Percentiles rank a stretch among this genome's conserved stretches.
Conservation (phyloP, 2,113 vertebrate genomes). For the Gorsachius goisagi region DNA sequence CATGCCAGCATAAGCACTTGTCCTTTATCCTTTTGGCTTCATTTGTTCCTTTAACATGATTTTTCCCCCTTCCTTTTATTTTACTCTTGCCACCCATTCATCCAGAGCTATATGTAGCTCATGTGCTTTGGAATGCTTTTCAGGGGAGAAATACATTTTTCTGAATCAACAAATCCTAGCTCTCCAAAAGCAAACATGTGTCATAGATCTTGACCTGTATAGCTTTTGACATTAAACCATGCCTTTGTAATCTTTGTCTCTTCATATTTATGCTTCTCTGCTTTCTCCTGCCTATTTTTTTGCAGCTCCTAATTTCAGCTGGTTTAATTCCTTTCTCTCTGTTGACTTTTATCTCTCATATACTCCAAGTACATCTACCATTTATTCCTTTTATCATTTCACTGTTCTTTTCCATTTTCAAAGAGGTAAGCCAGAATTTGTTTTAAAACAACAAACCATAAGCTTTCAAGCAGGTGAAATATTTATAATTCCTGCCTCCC, state of each 20-base stretch:
- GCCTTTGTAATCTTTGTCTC: neutral
- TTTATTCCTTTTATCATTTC: slow-evolving; percentile 17
- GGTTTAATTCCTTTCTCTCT: neutral
- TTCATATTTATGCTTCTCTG: neutral
- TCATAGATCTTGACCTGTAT: neutral
- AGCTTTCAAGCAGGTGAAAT: slow-evolving; percentile 7
- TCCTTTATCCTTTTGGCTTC: neutral
- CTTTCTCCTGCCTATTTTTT: neutral
- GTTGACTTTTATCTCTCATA: neutral
- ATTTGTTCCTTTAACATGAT: neutral
- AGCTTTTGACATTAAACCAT: neutral
- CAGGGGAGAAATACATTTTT: neutral
- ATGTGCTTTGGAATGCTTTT: neutral
- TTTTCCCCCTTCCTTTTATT: neutral
- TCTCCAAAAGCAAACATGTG: neutral
- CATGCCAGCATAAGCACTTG: neutral
- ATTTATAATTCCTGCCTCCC: neutral
- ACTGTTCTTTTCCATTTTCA: neutral
- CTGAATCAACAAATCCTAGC: neutral
- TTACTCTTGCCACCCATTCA: neutral
- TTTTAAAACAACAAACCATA: neutral
- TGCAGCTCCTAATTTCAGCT: neutral
- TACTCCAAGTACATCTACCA: neutral
- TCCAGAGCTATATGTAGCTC: neutral
- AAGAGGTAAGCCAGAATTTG: neutral